Evolutionary conservation across 2,113 vertebrate species (phyloP), one percentile per base, ranked within the genome.

Genomic region (Cyphomyrus plagiostoma): DNA sequence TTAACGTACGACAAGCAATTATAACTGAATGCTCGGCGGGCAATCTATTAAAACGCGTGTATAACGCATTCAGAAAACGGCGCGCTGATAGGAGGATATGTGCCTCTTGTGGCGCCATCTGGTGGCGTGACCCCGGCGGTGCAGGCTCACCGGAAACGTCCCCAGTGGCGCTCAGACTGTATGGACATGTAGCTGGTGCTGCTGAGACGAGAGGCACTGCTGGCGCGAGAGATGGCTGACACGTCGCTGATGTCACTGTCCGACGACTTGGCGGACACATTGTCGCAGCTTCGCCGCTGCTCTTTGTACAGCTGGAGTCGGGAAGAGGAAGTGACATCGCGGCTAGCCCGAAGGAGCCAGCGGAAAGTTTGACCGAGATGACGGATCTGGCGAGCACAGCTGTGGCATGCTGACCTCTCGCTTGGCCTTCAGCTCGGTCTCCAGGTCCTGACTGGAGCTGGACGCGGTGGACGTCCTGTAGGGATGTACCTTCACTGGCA

Each of bases 121-220:
- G 13, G 19, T 82, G 70, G 11, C 30, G n/a, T 35, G 11, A 56
- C 30, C 35, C 35, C 35, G 13, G 39, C 8, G 82, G 80, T 11
- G 11, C 74, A n/a, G 74, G 89, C 97, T 96, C 94, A 99, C 98
- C 98, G 98, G 95, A 99, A 95, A 89, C 98, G 96, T 91, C 97
- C 97, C 83, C 97, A 94, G 39, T 97, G 98, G 89, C 96, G 96
- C 91, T 99, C 98, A 89, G 98, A 99, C 92, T 98, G 98, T 95
- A 99, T 97, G 52, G 98, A 99, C 97, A 99, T 98, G 96, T 99
- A 99, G 97, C 98, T 99, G 97, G 98, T 99, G 97, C 98, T 99
- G 97, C 98, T 99, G 96, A 99, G 98, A 95, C 97, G 98, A 93
- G 98, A 99, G 97, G 97, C 98, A 97, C 98, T 99, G 97, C 98